Base-by-base conservation (phyloP, 2,797 vertebrate species). In the Notamacropus eugenii region DNA sequence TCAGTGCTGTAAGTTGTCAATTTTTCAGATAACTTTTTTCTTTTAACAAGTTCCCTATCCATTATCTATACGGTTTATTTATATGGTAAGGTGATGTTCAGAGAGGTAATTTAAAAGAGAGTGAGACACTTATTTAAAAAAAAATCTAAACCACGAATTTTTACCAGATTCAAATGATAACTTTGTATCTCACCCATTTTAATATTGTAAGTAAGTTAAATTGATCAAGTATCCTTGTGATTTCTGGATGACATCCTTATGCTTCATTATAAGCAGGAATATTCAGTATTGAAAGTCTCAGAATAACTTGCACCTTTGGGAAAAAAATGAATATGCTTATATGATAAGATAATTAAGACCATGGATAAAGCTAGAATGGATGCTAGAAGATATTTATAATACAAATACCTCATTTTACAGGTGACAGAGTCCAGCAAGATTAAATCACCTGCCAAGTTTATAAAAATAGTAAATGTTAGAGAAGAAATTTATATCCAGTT, bases 171-270 rank as follows among this genome's bases (percentile, higher is more conserved):
- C 56, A 67, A 31, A 93, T 91, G 95, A n/a, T 10, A 31, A 54
- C 90, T 96, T 95, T 95, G 95, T 92, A 22, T 93, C 55, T 29
- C 56, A 40, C n/a, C n/a, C 31, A 91, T 94, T n/a, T 93, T 90
- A 57, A 58, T 87, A 87, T 93, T 90, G 90, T 94, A 92, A 90
- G 31, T 40, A 90, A 91, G 90, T 87, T 55, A 94, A 96, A 62
- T 11, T 11, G 87, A 92, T 40, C 12, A 28, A 10, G 29, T 54
- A 55, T 91, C 91, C 52, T 97, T 93, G 16, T 56, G 67, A 90
- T 55, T n/a, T 22, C n/a, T 54, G 58, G 22, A 31, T 93, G 3
- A 46, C 27, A 1, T 4, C 28, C 11, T 56, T 93, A 52, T 50
- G 54, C 40, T 93, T 0, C 82, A 0, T 24, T 19, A 16, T 27